These are phyloP conservation scores for Lutra lutra DNA, from an alignment of 2,797 vertebrate species.

Conservation along the genomic window DNA sequence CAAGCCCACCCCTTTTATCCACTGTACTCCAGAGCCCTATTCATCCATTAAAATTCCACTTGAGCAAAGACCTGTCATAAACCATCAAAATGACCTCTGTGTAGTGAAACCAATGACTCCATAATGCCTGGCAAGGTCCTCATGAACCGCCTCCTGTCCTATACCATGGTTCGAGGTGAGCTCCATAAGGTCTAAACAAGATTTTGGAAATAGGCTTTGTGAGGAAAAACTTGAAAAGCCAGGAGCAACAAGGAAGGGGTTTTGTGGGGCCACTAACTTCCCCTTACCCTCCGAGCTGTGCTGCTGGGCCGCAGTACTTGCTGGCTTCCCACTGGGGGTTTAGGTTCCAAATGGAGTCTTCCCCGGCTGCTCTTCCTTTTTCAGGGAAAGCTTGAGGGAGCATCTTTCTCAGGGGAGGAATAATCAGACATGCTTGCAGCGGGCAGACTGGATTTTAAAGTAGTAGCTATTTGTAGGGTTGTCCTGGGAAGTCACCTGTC, in stretches of 20 bases:
- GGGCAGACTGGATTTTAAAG: neutral
- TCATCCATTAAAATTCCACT: neutral
- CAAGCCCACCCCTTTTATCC: neutral
- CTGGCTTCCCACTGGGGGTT: neutral
- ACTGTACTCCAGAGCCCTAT: neutral
- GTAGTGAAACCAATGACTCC: neutral
- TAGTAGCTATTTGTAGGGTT: neutral
- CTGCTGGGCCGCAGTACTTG: neutral
- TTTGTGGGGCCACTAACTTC: accelerated
- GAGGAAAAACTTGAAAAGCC: neutral
- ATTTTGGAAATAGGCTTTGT: neutral
- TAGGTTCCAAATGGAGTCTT: neutral
- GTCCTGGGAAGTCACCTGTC: neutral
- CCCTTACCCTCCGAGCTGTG: neutral
- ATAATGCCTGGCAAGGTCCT: no score
- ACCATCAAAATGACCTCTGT: no score
- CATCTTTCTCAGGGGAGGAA: neutral
- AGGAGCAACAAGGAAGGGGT: neutral
- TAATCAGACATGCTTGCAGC: neutral
- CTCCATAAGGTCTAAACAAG: no score
- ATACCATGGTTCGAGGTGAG: neutral
- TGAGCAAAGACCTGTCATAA: neutral
- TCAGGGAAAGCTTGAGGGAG: neutral
- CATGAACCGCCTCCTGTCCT: neutral
- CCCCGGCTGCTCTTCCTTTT: neutral